Evolutionary conservation across 2,797 vertebrate species (phyloP).

Genomic region (Hypotaenidia okinawae): DNA sequence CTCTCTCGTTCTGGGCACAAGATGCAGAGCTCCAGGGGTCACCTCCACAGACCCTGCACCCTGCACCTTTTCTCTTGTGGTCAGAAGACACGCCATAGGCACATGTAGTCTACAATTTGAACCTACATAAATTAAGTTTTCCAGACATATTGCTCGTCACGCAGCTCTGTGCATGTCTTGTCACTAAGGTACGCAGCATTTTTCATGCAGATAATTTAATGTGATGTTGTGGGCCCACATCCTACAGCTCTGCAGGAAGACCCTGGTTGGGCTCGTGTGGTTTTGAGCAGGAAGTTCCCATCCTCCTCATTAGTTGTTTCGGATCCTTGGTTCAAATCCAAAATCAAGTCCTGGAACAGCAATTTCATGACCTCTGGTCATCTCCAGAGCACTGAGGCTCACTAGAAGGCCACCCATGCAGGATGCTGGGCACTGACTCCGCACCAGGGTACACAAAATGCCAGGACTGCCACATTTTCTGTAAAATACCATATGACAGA

Average conservation of each 20-base stretch:
- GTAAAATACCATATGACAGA: neutral
- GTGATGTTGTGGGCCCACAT: neutral
- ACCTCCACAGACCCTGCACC: accelerated
- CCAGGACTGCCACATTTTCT: accelerated
- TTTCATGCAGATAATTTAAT: neutral
- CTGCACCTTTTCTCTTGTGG: neutral
- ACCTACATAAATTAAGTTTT: neutral
- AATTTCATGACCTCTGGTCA: neutral
- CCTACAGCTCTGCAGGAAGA: neutral
- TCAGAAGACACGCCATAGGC: neutral
- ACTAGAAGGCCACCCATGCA: neutral
- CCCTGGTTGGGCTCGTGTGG: neutral
- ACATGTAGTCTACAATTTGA: neutral
- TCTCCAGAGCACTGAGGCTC: neutral
- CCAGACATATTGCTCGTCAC: neutral
- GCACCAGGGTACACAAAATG: neutral
- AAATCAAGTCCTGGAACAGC: neutral
- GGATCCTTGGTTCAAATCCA: neutral
- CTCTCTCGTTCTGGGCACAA: accelerated
- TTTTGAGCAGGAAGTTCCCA: neutral
- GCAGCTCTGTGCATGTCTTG: accelerated
- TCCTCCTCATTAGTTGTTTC: neutral
- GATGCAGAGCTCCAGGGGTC: accelerated
- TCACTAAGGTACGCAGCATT: neutral
- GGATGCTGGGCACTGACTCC: neutral